Base-by-base conservation (phyloP, 2,797 vertebrate species). In the Oreochromis grahami region DNA sequence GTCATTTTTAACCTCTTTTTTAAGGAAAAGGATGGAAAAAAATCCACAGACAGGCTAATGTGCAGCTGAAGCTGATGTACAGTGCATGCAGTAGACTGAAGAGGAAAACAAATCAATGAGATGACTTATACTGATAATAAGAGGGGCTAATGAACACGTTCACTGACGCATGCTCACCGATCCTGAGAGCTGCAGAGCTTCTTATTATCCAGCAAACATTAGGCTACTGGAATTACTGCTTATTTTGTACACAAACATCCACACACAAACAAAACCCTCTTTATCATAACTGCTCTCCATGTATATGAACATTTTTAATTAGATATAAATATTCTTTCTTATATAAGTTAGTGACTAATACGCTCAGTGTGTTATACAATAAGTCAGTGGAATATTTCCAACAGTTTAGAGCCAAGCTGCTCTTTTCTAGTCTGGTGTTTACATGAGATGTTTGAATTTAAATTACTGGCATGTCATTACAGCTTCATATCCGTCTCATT, bases 61-160 rank as follows among this genome's bases (percentile, higher is more conserved):
- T n/a, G 48, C 58, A 82, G 48, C 60, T 78, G 41, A 60, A 78
- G 58, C 68, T 82, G 13, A 78, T 88, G 38, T 79, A 48, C 79
- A 79, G 82, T 68, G 24, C 52, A 83, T 68, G 8, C 53, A 86
- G 43, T 8, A 38, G 36, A 19, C 36, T 43, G 70, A 80, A 19
- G 50, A 72, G 50, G 55, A 80, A 89, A 89, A 88, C 56, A 78
- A 87, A 76, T 86, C 43, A 55, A 36, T 86, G 79, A 78, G 87
- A n/a, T 87, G 76, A 82, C 84, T 84, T 36, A 85, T 84, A 32
- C 58, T 84, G 55, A 51, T 81, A 78, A 13, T 45, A 29, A 84
- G 34, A n/a, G 80, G 38, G 41, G 21, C 21, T 70, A 43, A 70
- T 70, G 63, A 26, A 70, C 38, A 26, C 0, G 21, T 26, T 68